A percentile compares a stretch with the other conserved stretches of the same genome.
Evolutionary conservation across 2,113 vertebrate species (phyloP).

Genomic region (Macroglossus sobrinus): DNA sequence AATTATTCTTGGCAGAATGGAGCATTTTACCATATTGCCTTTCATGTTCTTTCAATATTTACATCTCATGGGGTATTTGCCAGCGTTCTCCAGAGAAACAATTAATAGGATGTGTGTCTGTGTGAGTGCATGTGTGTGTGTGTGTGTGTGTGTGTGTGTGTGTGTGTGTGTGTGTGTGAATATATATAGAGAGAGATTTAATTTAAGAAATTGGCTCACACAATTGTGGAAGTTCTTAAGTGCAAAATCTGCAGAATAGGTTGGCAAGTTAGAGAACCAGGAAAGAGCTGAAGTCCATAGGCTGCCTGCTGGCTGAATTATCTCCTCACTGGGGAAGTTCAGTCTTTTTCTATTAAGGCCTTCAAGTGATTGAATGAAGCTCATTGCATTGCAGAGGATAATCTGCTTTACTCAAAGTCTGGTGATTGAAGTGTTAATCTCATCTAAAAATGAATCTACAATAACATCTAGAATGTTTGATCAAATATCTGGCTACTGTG

Average conservation of each 20-base stretch:
- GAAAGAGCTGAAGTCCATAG: background rate
- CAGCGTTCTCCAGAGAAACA: background rate
- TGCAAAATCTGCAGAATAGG: background rate
- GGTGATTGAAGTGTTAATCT: background rate
- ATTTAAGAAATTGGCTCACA: background rate
- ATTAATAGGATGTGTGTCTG: background rate
- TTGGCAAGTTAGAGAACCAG: background rate
- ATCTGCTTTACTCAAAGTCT: background rate
- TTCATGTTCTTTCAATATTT: background rate
- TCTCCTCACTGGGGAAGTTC: background rate
- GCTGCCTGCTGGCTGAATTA: background rate
- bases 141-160: background rate
- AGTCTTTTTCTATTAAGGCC: background rate
- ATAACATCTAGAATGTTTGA: background rate
- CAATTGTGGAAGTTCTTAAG: background rate
- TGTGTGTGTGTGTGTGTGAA: background rate
- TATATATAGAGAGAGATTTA: background rate
- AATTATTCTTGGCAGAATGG: background rate
- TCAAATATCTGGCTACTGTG: background rate
- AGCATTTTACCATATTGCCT: background rate
- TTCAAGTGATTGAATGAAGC: background rate
- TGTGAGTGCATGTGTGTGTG: background rate
- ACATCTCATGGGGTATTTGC: background rate
- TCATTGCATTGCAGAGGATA: background rate
- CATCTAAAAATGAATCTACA: background rate